These are phyloP conservation scores for Polypterus bichir DNA, from an alignment of 2,113 vertebrate species.

Conservation along the genomic window DNA sequence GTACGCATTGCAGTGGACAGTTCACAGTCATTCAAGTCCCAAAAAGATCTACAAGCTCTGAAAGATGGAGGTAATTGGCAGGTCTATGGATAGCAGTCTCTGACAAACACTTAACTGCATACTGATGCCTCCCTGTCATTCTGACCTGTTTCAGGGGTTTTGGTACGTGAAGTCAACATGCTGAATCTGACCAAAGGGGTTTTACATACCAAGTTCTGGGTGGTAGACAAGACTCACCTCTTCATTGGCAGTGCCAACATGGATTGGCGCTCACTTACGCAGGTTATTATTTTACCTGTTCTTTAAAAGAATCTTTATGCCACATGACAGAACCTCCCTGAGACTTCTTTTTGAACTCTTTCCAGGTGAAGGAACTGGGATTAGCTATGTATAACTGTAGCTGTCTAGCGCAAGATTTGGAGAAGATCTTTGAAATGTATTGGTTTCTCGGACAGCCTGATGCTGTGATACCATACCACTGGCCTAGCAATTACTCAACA, in stretches of 20 bases:
- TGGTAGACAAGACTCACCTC: slow-evolving; percentile 74
- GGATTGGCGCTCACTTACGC: slow-evolving; percentile 90
- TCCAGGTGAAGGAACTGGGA: slow-evolving; percentile 83
- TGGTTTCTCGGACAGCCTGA: slow-evolving; percentile 63
- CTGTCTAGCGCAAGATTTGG: slow-evolving; percentile 71
- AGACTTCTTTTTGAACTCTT: background rate
- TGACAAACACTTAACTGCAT: background rate
- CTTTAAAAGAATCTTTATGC: too few relatives aligned
- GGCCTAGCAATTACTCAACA: slow-evolving; percentile 68
- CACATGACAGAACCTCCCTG: too few relatives aligned
- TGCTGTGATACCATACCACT: slow-evolving; percentile 56
- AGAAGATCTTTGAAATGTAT: slow-evolving; percentile 81
- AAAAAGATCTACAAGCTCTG: slow-evolving; percentile 47
- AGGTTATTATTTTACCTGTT: slow-evolving; percentile 42
- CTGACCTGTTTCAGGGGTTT: slow-evolving; percentile 45
- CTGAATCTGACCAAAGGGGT: slow-evolving; percentile 62
- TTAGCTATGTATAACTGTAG: slow-evolving; percentile 77
- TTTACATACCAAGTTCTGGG: slow-evolving; percentile 90
- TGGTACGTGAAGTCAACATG: slow-evolving; percentile 64
- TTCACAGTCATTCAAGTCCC: slow-evolving; percentile 16
- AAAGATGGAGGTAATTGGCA: slow-evolving; percentile 52
- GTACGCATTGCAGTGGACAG: slow-evolving; percentile 63
- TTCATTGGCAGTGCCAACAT: slow-evolving; percentile 90
- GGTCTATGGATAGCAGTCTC: background rate
- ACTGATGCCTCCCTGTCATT: background rate